phyloP scores from a whole-genome alignment of 2,888 invertebrate species.

The Hirtodrosophila duncani region DNA sequence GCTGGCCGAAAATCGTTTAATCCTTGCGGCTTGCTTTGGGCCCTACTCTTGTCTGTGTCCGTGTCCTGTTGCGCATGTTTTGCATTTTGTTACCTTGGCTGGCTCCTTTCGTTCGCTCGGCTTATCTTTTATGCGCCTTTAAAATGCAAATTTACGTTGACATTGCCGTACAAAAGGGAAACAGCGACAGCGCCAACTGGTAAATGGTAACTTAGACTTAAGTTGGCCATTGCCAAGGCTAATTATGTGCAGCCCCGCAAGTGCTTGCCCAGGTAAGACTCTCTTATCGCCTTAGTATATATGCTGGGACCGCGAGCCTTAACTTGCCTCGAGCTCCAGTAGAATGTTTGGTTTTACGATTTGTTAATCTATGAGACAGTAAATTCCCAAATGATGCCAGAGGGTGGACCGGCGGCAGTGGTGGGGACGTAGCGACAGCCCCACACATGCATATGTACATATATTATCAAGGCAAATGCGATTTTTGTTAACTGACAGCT shows the following conservation, averaged over 20 bases:
- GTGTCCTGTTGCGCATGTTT: constrained; percentile 49
- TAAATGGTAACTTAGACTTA: constrained; percentile 17
- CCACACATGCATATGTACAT: background rate
- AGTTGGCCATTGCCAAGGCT: constrained; percentile 49
- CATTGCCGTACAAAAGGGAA: constrained; percentile 16
- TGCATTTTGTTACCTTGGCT: constrained; percentile 37
- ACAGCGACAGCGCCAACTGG: constrained; percentile 14
- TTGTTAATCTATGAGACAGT: constrained; percentile 49
- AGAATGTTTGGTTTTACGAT: constrained; percentile 45
- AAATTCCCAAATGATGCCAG: constrained; percentile 42
- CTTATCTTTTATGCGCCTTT: constrained; percentile 47
- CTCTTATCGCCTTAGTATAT: constrained; percentile 22
- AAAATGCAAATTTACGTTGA: constrained; percentile 63
- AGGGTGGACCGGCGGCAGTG: constrained; percentile 24
- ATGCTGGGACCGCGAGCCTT: constrained; percentile 5
- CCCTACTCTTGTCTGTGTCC: constrained; percentile 20
- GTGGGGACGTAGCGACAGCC: constrained; percentile 21
- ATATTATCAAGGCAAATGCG: constrained; percentile 50
- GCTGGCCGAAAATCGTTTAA: constrained; percentile 30
- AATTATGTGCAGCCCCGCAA: constrained; percentile 64
- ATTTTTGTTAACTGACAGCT: constrained; percentile 69
- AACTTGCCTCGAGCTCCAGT: no score
- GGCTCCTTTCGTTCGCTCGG: constrained; percentile 4
- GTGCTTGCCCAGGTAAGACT: constrained; percentile 27
- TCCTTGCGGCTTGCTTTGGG: constrained; percentile 35